Base-by-base conservation (phyloP, 2,113 vertebrate genomes). In the Laticauda colubrina region DNA sequence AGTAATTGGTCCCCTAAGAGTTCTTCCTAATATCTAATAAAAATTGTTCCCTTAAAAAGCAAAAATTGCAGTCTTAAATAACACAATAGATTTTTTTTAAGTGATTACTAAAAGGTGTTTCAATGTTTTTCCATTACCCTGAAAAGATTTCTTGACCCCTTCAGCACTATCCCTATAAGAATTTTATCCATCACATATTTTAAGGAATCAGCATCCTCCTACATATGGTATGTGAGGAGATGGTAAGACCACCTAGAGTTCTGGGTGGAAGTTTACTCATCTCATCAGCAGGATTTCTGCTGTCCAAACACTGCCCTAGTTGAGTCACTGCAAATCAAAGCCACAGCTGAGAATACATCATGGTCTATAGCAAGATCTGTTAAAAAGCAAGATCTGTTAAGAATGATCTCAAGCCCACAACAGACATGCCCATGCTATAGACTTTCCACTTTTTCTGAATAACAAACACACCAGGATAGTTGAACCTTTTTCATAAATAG, bases 311-410 rank as follows among this genome's bases (percentile, higher is more conserved):
- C 4, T 89, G 90, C 43, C 93, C 85, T 43, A 96, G 86, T 93
- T 93, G 88, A 55, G 93, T 95, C 92, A 92, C 15, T 39, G 88
- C 89, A 91, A 96, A 93, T 95, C 94, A 95, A 55, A 94, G 55
- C 8, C 81, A 75, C 48, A 94, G 1, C 57, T 93, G 89, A 92
- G 54, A 93, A 90, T 59, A 94, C 57, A 88, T 39, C 87, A 92
- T 0, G 10, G 10, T 23, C n/a, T 89, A 93, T 90, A 95, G 91
- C 57, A 39, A 39, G 34, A 39, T 39, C 34, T 39, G 34, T 39
- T 39, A 39, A 95, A 94, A 39, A 48, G 89, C 15, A 86, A 90
- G 91, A 89, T 23, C 86, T 23, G 75, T 92, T 92, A 91, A 88
- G 88, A 94, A 92, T 90, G 57, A 92, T 91, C 88, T 87, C 81